Evolutionary conservation across 2,888 invertebrate genomes (phyloP).

Genomic region (Ennomos fuscantarius): DNA sequence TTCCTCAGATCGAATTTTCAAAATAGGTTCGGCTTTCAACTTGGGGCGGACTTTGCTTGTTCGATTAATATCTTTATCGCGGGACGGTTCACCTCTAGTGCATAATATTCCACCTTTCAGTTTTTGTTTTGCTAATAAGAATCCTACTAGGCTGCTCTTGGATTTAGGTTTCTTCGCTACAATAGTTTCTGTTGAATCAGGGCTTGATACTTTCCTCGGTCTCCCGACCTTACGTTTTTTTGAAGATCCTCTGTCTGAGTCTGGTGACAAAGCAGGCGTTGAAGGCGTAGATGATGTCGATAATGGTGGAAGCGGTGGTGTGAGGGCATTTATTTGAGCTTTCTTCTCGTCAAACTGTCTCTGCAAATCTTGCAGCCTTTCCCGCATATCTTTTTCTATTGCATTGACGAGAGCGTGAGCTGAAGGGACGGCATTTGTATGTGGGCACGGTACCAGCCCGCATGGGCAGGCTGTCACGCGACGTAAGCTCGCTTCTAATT

Average conservation of each 20-base stretch:
- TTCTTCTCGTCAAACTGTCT: conserved; percentile 93
- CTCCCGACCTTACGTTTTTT: conserved; percentile 94
- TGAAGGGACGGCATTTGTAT: conserved; percentile 71
- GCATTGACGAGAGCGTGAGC: conserved; percentile 87
- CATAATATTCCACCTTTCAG: conserved; percentile 82
- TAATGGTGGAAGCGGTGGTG: conserved; percentile 79
- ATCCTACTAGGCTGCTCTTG: conserved; percentile 88
- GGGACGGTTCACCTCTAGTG: conserved; percentile 81
- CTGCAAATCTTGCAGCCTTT: conserved; percentile 92
- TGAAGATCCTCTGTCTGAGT: conserved; percentile 83
- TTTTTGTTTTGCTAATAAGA: conserved; percentile 87
- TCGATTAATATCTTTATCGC: conserved; percentile 69
- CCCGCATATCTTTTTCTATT: conserved; percentile 93
- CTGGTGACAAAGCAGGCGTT: conserved; percentile 76
- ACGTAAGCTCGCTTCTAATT: conserved; percentile 72
- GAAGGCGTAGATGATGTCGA: conserved; percentile 75
- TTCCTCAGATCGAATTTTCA: conserved; percentile 86
- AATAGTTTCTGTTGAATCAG: conserved; percentile 90
- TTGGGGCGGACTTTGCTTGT: conserved; percentile 89
- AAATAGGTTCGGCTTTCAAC: conserved; percentile 88
- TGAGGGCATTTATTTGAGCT: conserved; percentile 90
- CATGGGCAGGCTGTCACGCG: conserved; percentile 74
- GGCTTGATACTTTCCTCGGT: conserved; percentile 89
- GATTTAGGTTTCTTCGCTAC: conserved; percentile 92
- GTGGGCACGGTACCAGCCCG: conserved; percentile 59